phyloP scores from a whole-genome alignment of 2,888 invertebrate species.

The Drosophila peninsularis region DNA sequence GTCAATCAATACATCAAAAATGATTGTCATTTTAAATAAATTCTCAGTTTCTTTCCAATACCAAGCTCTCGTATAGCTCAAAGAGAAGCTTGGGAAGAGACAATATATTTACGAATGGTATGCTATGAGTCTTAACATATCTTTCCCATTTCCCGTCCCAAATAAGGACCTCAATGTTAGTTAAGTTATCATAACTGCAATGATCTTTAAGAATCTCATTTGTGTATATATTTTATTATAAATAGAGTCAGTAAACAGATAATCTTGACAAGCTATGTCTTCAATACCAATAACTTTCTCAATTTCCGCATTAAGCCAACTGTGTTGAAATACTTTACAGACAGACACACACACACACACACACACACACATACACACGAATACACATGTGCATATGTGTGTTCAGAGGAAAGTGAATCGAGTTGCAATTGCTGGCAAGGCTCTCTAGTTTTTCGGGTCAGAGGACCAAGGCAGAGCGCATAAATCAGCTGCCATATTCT shows the following conservation, averaged over 20 bases:
- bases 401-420: slow-evolving; percentile 21
- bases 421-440: slow-evolving; percentile 24
- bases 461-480: slow-evolving; percentile 24
- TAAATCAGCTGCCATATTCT: slow-evolving; percentile 57
- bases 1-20: too few species aligned
- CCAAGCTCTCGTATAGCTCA: too few species aligned
- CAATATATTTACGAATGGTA: too few species aligned
- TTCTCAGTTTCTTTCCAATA: too few species aligned
- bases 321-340: background rate
- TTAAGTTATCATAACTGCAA: too few species aligned
- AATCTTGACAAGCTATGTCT: background rate
- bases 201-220: too few species aligned
- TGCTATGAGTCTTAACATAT: too few species aligned
- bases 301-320: background rate
- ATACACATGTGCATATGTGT: background rate
- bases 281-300: background rate
- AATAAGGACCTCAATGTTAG: too few species aligned
- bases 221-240: background rate
- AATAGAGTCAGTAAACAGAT: background rate
- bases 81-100: too few species aligned
- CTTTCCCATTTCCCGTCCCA: too few species aligned
- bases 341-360: slow-evolving; percentile 4
- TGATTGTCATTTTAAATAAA: too few species aligned
- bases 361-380: slow-evolving; percentile 2
- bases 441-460: slow-evolving; percentile 42